Evolutionary conservation across 1,140 invertebrate species (phyloP).

Genomic region (Trypoxylus dichotomus): DNA sequence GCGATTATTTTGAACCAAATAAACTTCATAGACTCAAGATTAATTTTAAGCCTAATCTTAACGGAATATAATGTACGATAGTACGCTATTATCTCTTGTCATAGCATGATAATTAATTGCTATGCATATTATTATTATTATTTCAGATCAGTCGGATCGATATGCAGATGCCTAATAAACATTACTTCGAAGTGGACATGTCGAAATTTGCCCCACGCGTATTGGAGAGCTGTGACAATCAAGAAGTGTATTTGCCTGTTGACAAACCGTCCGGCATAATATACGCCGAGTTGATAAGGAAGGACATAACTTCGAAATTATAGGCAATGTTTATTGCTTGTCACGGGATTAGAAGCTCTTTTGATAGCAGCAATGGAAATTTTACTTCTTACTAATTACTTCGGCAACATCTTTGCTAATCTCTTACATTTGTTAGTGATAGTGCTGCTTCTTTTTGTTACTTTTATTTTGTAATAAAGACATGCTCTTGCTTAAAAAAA

Average conservation of each 20-base stretch:
- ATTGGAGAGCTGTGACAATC: conserved; percentile 59
- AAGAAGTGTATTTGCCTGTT: conserved; percentile 72
- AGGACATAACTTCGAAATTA: conserved; percentile 58
- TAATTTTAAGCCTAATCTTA: too few relatives aligned
- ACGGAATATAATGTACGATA: too few relatives aligned
- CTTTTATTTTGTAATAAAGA: too few relatives aligned
- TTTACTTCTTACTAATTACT: background rate
- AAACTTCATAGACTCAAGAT: too few relatives aligned
- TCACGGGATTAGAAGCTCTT: background rate
- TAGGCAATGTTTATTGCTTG: conserved; percentile 35
- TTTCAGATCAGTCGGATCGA: conserved; percentile 66
- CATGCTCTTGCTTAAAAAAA: too few relatives aligned
- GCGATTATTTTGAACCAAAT: too few relatives aligned
- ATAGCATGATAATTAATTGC: too few relatives aligned
- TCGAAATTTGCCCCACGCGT: conserved; percentile 67
- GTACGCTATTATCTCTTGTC: background rate
- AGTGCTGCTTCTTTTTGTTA: background rate
- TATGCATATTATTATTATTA: too few relatives aligned
- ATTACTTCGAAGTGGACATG: conserved; percentile 74
- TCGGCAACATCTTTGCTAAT: background rate
- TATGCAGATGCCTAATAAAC: conserved; percentile 78
- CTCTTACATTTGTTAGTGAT: background rate
- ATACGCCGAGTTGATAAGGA: conserved; percentile 66
- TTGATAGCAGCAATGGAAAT: background rate
- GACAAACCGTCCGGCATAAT: conserved; percentile 79